A percentile compares a stretch with the other conserved stretches of the same genome.
Evolutionary conservation across 2,888 invertebrate genomes (phyloP).

Genomic region (Scaptomyza flava): DNA sequence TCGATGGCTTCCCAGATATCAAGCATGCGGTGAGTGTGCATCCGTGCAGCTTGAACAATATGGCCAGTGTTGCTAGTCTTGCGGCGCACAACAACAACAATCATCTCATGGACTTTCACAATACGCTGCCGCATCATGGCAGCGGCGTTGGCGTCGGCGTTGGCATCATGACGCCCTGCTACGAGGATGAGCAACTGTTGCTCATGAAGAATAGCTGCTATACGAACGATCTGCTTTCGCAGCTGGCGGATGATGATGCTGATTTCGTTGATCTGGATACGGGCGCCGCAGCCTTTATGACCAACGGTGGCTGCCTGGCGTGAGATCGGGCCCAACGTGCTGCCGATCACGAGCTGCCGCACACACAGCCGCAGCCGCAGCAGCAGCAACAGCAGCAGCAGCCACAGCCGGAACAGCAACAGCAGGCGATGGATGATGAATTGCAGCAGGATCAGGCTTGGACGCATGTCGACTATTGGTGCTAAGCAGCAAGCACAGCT

Average conservation of each 20-base stretch:
- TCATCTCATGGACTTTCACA: constrained; percentile 72
- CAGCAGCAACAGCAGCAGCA: constrained; percentile 14
- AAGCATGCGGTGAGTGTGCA: constrained; percentile 82
- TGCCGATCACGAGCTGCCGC: constrained; percentile 62
- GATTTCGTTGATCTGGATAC: constrained; percentile 84
- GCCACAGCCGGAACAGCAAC: constrained; percentile 25
- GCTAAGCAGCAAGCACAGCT: constrained; percentile 41
- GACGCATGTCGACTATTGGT: constrained; percentile 74
- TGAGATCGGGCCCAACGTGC: constrained; percentile 74
- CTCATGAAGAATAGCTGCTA: constrained; percentile 81
- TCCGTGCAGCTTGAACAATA: constrained; percentile 72
- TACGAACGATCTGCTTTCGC: constrained; percentile 82
- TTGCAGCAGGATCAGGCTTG: constrained; percentile 62
- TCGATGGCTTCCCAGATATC: constrained; percentile 82
- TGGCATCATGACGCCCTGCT: constrained; percentile 75
- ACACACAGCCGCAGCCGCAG: constrained; percentile 18
- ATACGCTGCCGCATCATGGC: constrained; percentile 46
- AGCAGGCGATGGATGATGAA: constrained; percentile 30
- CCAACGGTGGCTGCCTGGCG: constrained; percentile 84
- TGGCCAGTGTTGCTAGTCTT: constrained; percentile 57
- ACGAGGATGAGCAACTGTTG: constrained; percentile 80
- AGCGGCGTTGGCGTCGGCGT: constrained; percentile 54
- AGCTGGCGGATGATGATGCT: constrained; percentile 80
- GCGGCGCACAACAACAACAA: constrained; percentile 64
- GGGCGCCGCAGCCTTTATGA: constrained; percentile 82